Conservation (phyloP, 1,140 invertebrate genomes). For the Halictus rubicundus region DNA sequence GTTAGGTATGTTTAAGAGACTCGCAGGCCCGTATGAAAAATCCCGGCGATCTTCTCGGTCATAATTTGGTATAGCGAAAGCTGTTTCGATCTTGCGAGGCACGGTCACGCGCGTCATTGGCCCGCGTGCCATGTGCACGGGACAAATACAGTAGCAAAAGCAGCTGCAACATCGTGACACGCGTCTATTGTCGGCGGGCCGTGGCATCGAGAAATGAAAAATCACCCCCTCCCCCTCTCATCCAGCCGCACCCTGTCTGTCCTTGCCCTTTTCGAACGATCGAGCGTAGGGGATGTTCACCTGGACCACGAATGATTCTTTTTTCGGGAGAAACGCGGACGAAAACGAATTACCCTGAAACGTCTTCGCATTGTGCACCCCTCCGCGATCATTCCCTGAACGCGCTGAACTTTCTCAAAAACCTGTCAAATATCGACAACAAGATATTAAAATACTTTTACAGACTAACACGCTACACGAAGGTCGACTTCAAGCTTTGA, state of each 20-base stretch:
- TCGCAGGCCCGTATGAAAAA: not conserved
- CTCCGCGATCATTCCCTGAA: not conserved
- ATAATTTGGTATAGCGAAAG: conserved; percentile 6
- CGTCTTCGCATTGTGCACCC: not conserved
- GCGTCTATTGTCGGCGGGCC: conserved; percentile 79
- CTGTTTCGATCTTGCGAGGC: conserved; percentile 72
- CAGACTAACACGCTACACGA: too few species aligned
- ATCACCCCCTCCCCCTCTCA: conserved; percentile 64
- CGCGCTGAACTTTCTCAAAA: conserved; percentile 13
- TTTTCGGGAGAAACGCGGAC: conserved; percentile 50
- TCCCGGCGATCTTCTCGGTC: not conserved
- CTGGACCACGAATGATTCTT: conserved; percentile 68
- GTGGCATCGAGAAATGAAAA: conserved; percentile 80
- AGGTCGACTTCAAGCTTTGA: too few species aligned
- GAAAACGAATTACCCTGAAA: not conserved
- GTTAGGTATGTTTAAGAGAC: not conserved
- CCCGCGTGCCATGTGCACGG: conserved; percentile 73
- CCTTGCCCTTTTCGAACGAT: conserved; percentile 21
- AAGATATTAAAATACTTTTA: too few species aligned
- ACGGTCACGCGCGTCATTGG: conserved; percentile 66
- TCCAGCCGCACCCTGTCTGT: not conserved
- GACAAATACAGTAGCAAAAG: conserved; percentile 75
- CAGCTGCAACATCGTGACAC: conserved; percentile 78
- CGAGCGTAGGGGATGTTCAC: conserved; percentile 68
- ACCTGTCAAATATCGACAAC: conserved; percentile 6